Evolutionary conservation across 2,888 invertebrate genomes (phyloP).

Genomic region (Epinotia brunnichana): DNA sequence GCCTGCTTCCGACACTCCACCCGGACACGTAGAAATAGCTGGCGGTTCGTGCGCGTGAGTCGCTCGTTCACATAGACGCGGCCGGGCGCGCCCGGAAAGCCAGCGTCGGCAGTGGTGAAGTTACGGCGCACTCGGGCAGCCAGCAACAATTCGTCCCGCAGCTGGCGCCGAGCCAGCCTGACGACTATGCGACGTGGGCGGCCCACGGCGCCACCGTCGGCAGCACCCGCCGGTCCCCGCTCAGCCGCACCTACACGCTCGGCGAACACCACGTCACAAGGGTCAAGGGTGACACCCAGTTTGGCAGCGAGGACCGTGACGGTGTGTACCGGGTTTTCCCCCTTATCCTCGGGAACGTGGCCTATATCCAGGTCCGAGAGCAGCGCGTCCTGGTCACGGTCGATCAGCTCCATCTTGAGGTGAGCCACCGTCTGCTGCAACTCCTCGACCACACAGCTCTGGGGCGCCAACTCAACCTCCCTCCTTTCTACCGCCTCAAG

Average conservation of each 20-base stretch:
- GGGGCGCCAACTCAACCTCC: not conserved
- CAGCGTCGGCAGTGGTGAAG: not conserved
- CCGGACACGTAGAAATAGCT: not conserved
- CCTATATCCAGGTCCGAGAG: constrained; percentile 37
- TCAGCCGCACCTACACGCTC: not conserved
- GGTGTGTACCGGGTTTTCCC: constrained; percentile 25
- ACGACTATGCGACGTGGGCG: constrained; percentile 1
- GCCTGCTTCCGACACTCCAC: not conserved
- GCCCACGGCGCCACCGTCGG: not conserved
- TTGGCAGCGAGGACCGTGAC: constrained; percentile 16
- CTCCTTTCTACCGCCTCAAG: not conserved
- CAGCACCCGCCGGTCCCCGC: not conserved
- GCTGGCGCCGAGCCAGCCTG: constrained; percentile 7
- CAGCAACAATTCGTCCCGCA: constrained; percentile 11
- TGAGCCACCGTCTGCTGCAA: not conserved
- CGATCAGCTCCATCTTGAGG: no score
- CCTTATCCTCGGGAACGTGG: constrained; percentile 34
- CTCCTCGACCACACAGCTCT: constrained; percentile 1
- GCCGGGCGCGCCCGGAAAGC: not conserved
- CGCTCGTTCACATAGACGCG: not conserved
- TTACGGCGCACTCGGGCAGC: not conserved
- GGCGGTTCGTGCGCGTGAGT: constrained; percentile 2
- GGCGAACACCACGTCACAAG: constrained; percentile 28
- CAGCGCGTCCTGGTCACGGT: no score
- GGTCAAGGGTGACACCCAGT: constrained; percentile 28